Evolutionary conservation across 2,113 vertebrate genomes (phyloP).

Genomic region (Scomber colias): DNA sequence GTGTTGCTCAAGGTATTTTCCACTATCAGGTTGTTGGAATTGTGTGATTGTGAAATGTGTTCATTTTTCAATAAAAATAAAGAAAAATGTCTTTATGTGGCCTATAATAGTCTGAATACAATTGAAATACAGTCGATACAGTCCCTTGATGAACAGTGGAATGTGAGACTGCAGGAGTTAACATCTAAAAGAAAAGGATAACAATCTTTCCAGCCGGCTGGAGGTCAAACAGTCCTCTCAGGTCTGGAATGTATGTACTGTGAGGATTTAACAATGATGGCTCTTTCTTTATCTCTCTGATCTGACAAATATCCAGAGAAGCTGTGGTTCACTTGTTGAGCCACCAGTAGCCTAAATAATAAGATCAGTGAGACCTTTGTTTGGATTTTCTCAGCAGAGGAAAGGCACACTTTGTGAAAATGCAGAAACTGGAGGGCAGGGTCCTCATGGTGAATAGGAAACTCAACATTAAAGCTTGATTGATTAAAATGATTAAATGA

Average conservation of each 20-base stretch:
- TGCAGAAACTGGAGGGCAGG: constrained; percentile 59
- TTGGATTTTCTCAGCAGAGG: neutral
- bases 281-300: constrained; percentile 10
- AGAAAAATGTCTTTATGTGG: neutral
- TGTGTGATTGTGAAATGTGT: constrained; percentile 52
- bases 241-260: constrained; percentile 71
- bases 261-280: constrained; percentile 22
- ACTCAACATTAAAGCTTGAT: neutral
- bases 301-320: constrained; percentile 37
- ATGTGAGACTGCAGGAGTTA: constrained; percentile 21
- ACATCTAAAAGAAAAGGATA: constrained; percentile 43
- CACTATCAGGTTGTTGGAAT: constrained; percentile 65
- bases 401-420: neutral
- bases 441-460: constrained; percentile 57
- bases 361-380: neutral
- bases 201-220: constrained; percentile 71
- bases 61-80: constrained; percentile 77
- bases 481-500: neutral
- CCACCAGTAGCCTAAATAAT: neutral
- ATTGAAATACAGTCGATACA: neutral
- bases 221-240: constrained; percentile 51
- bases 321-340: constrained; percentile 4
- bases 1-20: constrained; percentile 52
- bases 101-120: neutral
- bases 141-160: constrained; percentile 16